Percentiles rank a stretch among this genome's conserved stretches.
Conservation (phyloP, 2,888 invertebrate genomes). For the Dendrolimus pini region DNA sequence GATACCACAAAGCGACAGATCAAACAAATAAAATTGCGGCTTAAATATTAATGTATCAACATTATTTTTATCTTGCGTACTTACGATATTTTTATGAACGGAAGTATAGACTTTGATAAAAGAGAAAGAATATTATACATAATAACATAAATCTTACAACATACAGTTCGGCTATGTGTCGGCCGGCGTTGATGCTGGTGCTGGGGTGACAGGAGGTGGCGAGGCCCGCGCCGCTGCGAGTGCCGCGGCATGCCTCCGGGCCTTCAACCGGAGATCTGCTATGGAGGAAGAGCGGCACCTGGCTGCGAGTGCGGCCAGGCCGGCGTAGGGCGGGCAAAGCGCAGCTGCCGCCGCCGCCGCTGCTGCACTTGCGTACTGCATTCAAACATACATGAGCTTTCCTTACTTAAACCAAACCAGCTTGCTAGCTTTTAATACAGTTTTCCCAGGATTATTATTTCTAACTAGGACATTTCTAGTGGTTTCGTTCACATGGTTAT, state of each 20-base stretch:
- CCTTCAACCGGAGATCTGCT: conserved; percentile 94
- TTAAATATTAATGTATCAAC: too few species aligned
- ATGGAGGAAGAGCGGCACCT: conserved; percentile 94
- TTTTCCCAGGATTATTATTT: too few species aligned
- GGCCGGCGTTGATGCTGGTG: conserved; percentile 34
- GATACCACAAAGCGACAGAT: too few species aligned
- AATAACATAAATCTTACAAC: background rate
- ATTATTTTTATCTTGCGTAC: too few species aligned
- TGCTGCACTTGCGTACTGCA: conserved; percentile 64
- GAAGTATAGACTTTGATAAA: too few species aligned
- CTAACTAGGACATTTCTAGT: too few species aligned
- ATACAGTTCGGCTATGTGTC: conserved; percentile 47
- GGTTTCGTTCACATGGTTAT: too few species aligned
- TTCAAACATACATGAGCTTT: background rate
- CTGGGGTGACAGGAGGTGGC: conserved; percentile 31
- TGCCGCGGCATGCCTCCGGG: conserved; percentile 94
- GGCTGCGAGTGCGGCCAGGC: conserved; percentile 87
- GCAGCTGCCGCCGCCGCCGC: conserved; percentile 78
- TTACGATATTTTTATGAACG: too few species aligned
- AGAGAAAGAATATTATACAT: too few species aligned
- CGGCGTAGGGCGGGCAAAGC: conserved; percentile 80
- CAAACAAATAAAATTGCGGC: too few species aligned
- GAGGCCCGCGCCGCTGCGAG: conserved; percentile 78
- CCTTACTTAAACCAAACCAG: too few species aligned
- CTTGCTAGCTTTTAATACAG: too few species aligned